Evolutionary conservation across 2,113 vertebrate species (phyloP).

Genomic region (Vulpes ferrilata): DNA sequence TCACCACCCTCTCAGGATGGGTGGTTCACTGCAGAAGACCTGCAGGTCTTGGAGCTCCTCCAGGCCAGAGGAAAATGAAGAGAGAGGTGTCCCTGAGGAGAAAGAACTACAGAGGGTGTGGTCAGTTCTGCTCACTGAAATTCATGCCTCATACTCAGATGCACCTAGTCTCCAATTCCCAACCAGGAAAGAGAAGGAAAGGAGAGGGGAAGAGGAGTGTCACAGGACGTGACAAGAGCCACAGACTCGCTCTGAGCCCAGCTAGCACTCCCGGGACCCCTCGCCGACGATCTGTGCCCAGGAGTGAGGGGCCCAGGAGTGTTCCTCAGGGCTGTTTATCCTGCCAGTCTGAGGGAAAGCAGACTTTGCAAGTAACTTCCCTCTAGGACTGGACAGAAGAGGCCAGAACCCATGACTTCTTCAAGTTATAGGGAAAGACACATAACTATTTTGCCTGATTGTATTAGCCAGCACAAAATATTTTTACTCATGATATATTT

Average conservation of each 20-base stretch:
- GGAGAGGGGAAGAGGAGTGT: neutral
- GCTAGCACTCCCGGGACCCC: fast-evolving
- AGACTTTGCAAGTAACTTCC: neutral
- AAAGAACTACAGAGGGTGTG: no score
- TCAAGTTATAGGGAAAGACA: neutral
- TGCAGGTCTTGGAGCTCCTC: no score
- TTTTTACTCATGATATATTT: neutral
- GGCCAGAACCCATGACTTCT: neutral
- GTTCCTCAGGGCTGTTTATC: neutral
- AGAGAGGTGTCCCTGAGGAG: no score
- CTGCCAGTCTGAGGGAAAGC: neutral
- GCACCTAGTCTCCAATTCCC: no score
- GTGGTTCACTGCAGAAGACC: fast-evolving
- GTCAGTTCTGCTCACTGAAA: no score
- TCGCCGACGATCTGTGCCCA: no score
- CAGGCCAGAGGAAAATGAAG: no score
- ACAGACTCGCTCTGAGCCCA: neutral
- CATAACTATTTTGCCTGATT: neutral
- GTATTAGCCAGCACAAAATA: neutral
- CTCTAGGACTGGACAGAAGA: neutral
- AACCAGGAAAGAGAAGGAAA: neutral
- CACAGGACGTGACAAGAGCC: neutral
- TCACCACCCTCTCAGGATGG: fast-evolving
- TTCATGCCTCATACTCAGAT: fast-evolving
- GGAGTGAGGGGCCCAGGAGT: no score